phyloP scores from a whole-genome alignment of 2,888 invertebrate species.

The Apoda limacodes region DNA sequence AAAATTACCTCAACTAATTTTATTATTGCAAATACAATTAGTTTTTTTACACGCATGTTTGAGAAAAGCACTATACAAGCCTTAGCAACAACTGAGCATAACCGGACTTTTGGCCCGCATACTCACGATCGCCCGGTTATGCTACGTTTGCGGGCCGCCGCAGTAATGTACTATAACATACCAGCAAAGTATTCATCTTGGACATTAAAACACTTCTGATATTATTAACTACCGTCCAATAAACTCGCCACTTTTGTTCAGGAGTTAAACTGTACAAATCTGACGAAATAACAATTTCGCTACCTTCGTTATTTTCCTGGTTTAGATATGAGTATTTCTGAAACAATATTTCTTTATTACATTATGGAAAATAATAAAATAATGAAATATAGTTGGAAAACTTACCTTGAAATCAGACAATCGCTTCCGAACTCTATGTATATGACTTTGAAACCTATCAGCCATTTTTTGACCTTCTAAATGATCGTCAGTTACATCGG shows the following conservation, averaged over 20 bases:
- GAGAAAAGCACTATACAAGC: too few species aligned
- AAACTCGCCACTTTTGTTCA: slow-evolving; percentile 44
- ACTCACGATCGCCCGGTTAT: too few species aligned
- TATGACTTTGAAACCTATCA: slow-evolving; percentile 34
- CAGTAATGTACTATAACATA: too few species aligned
- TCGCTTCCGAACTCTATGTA: slow-evolving; percentile 33
- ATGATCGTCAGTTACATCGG: slow-evolving; percentile 35
- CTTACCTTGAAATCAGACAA: slow-evolving; percentile 47
- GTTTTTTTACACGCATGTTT: too few species aligned
- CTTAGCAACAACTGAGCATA: too few species aligned
- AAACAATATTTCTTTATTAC: too few species aligned
- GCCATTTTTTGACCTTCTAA: slow-evolving; percentile 33
- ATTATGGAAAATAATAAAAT: too few species aligned
- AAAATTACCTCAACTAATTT: too few species aligned
- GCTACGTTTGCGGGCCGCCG: too few species aligned
- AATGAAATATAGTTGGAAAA: slow-evolving; percentile 2
- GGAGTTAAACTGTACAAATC: slow-evolving; percentile 31
- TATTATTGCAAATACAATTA: too few species aligned
- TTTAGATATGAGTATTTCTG: slow-evolving; percentile 30
- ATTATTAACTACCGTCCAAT: slow-evolving; percentile 29
- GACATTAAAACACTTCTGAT: slow-evolving; percentile 32
- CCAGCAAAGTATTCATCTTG: slow-evolving; percentile 41
- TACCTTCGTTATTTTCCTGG: slow-evolving; percentile 19
- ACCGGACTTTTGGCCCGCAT: too few species aligned
- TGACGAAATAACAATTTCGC: too few species aligned